Conservation (phyloP, 2,888 invertebrate genomes). For the Alloscopus bannaensis region DNA sequence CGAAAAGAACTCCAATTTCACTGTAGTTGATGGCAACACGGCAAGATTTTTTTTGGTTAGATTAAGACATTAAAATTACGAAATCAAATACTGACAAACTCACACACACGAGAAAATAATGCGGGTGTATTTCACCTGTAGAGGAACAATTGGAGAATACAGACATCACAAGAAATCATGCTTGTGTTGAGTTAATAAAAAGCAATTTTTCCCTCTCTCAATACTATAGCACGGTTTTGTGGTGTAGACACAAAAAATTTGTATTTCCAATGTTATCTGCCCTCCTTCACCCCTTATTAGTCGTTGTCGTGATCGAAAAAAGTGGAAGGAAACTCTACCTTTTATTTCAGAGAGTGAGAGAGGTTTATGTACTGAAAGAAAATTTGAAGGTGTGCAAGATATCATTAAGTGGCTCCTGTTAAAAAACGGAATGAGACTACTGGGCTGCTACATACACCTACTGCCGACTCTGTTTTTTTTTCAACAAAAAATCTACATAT, state of each 20-base stretch:
- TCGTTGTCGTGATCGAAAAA: conserved; percentile 46
- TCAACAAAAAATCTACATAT: conserved; percentile 10
- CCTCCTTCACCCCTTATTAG: conserved; percentile 61
- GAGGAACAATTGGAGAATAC: too few species aligned
- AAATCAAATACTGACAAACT: conserved; percentile 38
- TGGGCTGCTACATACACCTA: too few species aligned
- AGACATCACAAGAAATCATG: too few species aligned
- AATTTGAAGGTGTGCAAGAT: conserved; percentile 58
- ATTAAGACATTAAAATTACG: conserved; percentile 56
- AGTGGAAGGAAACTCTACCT: conserved; percentile 43
- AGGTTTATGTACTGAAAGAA: conserved; percentile 60
- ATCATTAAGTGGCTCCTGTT: conserved; percentile 59
- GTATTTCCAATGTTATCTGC: conserved; percentile 53
- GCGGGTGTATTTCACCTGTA: too few species aligned
- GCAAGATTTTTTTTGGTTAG: too few species aligned
- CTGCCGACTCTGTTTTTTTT: too few species aligned
- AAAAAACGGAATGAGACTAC: conserved; percentile 47
- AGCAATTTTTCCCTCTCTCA: conserved; percentile 10
- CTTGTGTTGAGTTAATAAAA: conserved; percentile 25
- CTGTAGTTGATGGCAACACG: too few species aligned
- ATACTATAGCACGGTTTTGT: too few species aligned
- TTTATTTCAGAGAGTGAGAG: conserved; percentile 30
- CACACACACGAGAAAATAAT: conserved; percentile 1
- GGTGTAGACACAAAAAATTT: conserved; percentile 63
- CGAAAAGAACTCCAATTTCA: too few species aligned